Evolutionary conservation across 2,888 invertebrate genomes (phyloP).

Genomic region (Drosophila seclusa): DNA sequence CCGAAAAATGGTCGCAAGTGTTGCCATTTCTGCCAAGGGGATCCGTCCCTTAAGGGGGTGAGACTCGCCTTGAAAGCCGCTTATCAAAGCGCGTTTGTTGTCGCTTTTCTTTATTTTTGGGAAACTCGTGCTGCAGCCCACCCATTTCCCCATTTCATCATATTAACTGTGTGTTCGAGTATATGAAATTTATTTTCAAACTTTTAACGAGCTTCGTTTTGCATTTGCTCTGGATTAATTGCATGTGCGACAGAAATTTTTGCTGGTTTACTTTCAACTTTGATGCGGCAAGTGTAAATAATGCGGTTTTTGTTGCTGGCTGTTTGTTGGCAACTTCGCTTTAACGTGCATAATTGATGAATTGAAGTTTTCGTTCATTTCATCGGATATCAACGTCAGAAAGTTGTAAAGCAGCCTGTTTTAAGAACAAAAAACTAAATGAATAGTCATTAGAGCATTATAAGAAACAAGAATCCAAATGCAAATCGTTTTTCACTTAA

Average conservation of each 20-base stretch:
- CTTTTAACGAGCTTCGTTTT: conserved; percentile 67
- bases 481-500: not conserved
- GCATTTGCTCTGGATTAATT: conserved; percentile 54
- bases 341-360: conserved; percentile 6
- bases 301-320: conserved; percentile 9
- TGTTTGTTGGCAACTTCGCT: not conserved
- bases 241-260: conserved; percentile 18
- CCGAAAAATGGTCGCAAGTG: conserved; percentile 50
- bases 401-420: not conserved
- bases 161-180: conserved; percentile 64
- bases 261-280: conserved; percentile 16
- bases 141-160: conserved; percentile 40
- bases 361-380: conserved; percentile 6
- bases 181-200: conserved; percentile 66
- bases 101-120: not conserved
- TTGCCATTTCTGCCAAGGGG: conserved; percentile 42
- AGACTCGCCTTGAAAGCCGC: conserved; percentile 57
- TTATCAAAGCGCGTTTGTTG: conserved; percentile 67
- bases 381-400: not conserved
- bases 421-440: not conserved
- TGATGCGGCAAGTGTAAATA: conserved; percentile 16
- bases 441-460: not conserved
- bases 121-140: conserved; percentile 1
- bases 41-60: not conserved
- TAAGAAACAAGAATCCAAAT: not conserved